Conservation (phyloP, 2,113 vertebrate species). For the human region DNA sequence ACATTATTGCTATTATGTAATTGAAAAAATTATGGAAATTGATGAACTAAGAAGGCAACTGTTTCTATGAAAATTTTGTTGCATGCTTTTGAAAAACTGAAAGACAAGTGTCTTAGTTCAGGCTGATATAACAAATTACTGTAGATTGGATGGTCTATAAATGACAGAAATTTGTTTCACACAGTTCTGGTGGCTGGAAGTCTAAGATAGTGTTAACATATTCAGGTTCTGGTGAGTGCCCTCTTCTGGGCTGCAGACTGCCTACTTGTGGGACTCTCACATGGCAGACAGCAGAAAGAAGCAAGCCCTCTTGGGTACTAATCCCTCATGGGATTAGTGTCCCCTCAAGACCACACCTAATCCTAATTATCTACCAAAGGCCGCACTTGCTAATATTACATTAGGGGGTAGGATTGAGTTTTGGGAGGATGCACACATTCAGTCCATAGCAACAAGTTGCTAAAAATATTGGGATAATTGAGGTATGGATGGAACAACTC, state of each 20-base stretch:
- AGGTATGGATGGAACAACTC: not conserved
- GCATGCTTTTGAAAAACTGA: slow-evolving; percentile 11
- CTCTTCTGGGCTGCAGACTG: not conserved
- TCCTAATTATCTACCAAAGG: not conserved
- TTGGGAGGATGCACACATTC: not conserved
- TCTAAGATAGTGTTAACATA: not conserved
- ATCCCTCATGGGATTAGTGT: not conserved
- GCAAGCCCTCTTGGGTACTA: not conserved
- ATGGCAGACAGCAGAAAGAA: not conserved
- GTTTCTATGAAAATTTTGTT: not conserved
- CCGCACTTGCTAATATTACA: not conserved
- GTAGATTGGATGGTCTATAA: not conserved
- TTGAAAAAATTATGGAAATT: slow-evolving; percentile 8
- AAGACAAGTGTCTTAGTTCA: not conserved
- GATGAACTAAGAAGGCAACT: not conserved
- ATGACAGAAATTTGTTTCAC: not conserved
- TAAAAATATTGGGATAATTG: not conserved
- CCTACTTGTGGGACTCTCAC: not conserved
- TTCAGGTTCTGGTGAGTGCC: not conserved
- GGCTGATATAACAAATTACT: not conserved
- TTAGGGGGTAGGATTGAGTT: not conserved
- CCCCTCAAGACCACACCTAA: not conserved
- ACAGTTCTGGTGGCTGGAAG: not conserved
- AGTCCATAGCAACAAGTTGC: not conserved
- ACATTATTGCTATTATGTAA: not conserved